Percentiles rank a stretch among this genome's conserved stretches.
Conservation (phyloP, 2,797 vertebrate genomes). For the Sebastes dallii region DNA sequence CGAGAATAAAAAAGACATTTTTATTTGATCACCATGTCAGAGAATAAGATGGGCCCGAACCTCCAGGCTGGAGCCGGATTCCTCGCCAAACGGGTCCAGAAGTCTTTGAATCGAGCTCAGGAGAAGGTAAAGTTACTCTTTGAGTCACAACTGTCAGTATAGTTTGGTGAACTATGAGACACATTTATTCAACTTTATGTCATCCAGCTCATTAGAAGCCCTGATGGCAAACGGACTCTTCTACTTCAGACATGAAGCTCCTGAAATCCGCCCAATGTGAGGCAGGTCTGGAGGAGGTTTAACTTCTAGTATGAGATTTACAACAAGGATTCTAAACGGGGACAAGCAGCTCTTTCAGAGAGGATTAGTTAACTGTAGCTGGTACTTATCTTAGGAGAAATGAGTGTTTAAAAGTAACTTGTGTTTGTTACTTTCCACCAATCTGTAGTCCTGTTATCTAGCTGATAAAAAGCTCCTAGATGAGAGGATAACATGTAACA, state of each 20-base stretch:
- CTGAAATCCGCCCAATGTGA: not conserved
- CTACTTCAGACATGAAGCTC: too few species aligned
- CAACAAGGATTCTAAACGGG: not conserved
- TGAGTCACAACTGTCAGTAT: too few species aligned
- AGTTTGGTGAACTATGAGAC: too few species aligned
- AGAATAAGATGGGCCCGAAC: slow-evolving; percentile 83
- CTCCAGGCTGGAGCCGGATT: slow-evolving; percentile 89
- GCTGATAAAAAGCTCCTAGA: too few species aligned
- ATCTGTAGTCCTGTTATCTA: too few species aligned
- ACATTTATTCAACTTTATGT: too few species aligned
- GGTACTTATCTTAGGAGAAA: not conserved
- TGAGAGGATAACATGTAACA: too few species aligned
- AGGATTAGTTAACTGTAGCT: not conserved
- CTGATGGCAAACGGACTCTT: too few species aligned
- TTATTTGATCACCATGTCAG: slow-evolving; percentile 83
- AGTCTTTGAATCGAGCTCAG: slow-evolving; percentile 90
- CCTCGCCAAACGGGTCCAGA: slow-evolving; percentile 92
- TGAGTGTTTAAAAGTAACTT: not conserved
- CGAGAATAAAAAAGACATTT: not conserved
- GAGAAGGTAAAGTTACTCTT: slow-evolving; percentile 84
- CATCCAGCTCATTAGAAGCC: too few species aligned
- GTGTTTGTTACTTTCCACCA: too few species aligned
- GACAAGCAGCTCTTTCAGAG: not conserved
- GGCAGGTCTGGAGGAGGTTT: not conserved
- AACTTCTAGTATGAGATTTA: not conserved